Percentiles rank a stretch among this genome's conserved stretches.
phyloP scores from a whole-genome alignment of 2,113 vertebrate species.

The Uropsilus gracilis region DNA sequence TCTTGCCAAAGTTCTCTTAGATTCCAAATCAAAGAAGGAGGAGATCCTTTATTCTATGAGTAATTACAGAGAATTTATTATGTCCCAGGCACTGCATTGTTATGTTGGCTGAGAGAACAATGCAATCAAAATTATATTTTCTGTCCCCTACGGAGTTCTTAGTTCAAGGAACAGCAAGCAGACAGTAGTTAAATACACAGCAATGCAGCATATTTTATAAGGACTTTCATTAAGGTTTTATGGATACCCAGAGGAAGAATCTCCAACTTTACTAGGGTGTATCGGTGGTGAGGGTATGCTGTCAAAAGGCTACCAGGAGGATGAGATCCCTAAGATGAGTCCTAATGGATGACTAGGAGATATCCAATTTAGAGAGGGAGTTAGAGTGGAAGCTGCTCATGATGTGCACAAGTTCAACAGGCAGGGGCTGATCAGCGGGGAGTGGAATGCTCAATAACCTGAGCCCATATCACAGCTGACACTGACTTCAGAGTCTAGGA shows the following conservation, averaged over 20 bases:
- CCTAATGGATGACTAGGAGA: not conserved
- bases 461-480: not conserved
- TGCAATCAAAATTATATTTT: not conserved
- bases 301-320: not conserved
- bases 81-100: not conserved
- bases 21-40: not conserved
- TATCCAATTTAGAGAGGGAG: not conserved
- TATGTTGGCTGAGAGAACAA: not conserved
- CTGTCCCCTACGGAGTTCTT: not conserved
- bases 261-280: not conserved
- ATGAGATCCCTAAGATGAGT: not conserved
- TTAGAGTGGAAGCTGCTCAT: not conserved
- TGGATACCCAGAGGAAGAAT: not conserved
- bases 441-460: not conserved
- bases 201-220: not conserved
- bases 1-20: constrained; percentile 15
- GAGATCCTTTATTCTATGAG: not conserved
- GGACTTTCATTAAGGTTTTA: not conserved
- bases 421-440: not conserved
- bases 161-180: not conserved
- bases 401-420: not conserved
- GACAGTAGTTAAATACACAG: not conserved
- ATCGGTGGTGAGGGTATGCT: too few species aligned
- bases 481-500: not conserved
- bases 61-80: not conserved